Evolutionary conservation across 2,797 vertebrate species (phyloP).

Genomic region (Sebastes nivosus): DNA sequence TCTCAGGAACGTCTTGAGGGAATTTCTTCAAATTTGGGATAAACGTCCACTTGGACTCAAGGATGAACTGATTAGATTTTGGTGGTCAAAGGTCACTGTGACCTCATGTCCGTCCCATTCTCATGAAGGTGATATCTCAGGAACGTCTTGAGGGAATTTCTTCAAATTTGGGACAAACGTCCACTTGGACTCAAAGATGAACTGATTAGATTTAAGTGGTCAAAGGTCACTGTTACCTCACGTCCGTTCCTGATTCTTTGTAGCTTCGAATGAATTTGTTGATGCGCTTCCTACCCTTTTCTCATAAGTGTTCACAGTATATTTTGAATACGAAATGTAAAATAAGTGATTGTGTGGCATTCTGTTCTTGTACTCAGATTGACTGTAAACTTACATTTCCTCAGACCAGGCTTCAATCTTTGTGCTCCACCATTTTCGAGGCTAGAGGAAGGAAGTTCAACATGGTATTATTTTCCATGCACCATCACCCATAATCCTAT

Average conservation of each 20-base stretch:
- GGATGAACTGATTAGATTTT: too few species aligned
- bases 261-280: neutral
- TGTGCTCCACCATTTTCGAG: conserved; percentile 1
- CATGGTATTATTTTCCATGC: neutral
- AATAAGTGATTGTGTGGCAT: neutral
- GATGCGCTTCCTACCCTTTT: neutral
- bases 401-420: neutral
- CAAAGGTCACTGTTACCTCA: too few species aligned
- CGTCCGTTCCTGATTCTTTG: neutral
- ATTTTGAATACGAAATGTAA: neutral
- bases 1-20: too few species aligned
- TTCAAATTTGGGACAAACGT: too few species aligned
- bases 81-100: too few species aligned
- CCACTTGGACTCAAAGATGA: too few species aligned
- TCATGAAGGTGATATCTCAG: too few species aligned
- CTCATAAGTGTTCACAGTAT: neutral
- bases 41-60: too few species aligned
- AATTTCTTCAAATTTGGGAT: too few species aligned
- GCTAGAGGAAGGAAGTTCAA: neutral
- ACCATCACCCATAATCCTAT: neutral
- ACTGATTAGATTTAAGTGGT: too few species aligned
- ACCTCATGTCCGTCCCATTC: too few species aligned
- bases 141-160: too few species aligned
- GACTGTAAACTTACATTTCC: conserved; percentile 18
- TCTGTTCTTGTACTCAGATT: neutral